Conservation (phyloP, 2,888 invertebrate species). For the Limnephilus marmoratus region DNA sequence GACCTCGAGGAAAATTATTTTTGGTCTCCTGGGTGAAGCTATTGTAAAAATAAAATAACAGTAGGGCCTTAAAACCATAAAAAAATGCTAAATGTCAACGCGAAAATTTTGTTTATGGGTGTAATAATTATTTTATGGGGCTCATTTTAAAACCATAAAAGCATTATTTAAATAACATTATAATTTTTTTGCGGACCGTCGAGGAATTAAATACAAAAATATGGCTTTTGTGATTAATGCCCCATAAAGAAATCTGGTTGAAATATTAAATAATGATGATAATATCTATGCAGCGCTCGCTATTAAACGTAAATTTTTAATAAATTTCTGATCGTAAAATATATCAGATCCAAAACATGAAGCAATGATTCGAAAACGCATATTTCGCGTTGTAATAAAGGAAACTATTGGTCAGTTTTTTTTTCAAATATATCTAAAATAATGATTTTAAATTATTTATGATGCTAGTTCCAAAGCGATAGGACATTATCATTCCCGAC, state of each 20-base stretch:
- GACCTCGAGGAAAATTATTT: too few relatives aligned
- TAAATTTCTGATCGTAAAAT: not conserved
- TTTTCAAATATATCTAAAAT: too few relatives aligned
- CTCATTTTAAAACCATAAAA: not conserved
- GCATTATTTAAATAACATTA: not conserved
- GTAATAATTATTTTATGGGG: not conserved
- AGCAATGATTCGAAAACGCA: not conserved
- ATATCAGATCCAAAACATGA: not conserved
- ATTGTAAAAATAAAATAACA: not conserved
- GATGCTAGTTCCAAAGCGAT: too few relatives aligned
- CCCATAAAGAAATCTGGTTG: not conserved
- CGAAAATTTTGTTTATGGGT: not conserved
- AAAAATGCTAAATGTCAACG: not conserved
- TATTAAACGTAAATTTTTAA: not conserved
- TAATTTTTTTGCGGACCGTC: not conserved
- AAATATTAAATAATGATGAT: not conserved
- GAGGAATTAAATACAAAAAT: not conserved
- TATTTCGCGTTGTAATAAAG: too few relatives aligned
- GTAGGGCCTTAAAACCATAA: not conserved
- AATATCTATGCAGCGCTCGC: not conserved
- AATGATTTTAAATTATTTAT: too few relatives aligned
- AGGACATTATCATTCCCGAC: too few relatives aligned
- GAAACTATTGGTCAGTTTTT: not conserved
- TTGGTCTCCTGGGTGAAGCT: too few relatives aligned
- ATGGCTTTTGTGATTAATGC: not conserved